A percentile compares a stretch with the other conserved stretches of the same genome.
phyloP scores from a whole-genome alignment of 1,140 invertebrate genomes.

The Episyrphus balteatus region DNA sequence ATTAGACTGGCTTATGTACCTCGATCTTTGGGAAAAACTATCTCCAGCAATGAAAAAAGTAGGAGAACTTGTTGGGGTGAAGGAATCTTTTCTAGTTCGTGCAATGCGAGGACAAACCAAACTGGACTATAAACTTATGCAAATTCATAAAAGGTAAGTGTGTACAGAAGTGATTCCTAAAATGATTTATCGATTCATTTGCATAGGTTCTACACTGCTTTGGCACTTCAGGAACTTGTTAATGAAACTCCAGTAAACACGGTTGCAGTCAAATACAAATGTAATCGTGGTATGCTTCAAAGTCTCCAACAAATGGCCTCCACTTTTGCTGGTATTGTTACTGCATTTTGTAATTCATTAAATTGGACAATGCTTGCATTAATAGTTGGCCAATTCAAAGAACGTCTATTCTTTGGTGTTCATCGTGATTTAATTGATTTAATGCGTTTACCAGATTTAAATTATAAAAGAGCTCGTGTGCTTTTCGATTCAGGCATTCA shows the following conservation, averaged over 20 bases:
- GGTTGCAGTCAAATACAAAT: conserved; percentile 75
- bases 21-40: conserved; percentile 75
- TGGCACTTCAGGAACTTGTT: conserved; percentile 87
- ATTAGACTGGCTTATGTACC: conserved; percentile 81
- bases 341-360: conserved; percentile 82
- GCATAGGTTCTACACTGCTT: conserved; percentile 76
- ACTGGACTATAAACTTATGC: conserved; percentile 39
- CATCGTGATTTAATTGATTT: conserved; percentile 86
- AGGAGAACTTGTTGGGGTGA: conserved; percentile 81
- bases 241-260: conserved; percentile 72
- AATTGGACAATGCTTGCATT: conserved; percentile 87
- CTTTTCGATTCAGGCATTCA: conserved; percentile 78
- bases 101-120: conserved; percentile 60
- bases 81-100: conserved; percentile 76
- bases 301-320: conserved; percentile 89
- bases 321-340: conserved; percentile 88
- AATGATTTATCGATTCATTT: background rate
- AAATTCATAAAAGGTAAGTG: conserved; percentile 44
- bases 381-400: conserved; percentile 85
- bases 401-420: conserved; percentile 87
- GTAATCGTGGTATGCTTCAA: conserved; percentile 79
- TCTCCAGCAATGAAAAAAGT: conserved; percentile 71
- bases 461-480: conserved; percentile 71
- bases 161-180: background rate
- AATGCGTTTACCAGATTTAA: conserved; percentile 72